Evolutionary conservation across 2,888 invertebrate genomes (phyloP), one percentile per base, ranked within the genome.

Genomic region (Limenitis arthemis): DNA sequence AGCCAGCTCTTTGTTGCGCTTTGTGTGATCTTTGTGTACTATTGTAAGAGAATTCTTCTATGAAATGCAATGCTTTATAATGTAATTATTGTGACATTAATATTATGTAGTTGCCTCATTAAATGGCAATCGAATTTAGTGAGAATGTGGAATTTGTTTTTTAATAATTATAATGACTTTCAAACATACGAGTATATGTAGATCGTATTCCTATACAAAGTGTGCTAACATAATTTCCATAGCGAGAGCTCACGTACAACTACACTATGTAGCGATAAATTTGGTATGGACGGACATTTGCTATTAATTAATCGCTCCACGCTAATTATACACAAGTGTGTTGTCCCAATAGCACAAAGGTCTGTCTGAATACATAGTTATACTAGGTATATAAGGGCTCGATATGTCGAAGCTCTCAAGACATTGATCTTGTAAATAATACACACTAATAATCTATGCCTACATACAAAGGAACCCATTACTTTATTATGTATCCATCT

Each of bases 301-400:
- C 80, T 74, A 81, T 82, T 82, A 82, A 84, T 84, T 83, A 81
- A 83, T 80, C 70, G 80, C 65, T 75, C 66, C 68, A 75, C 73
- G 80, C 80, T 80, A 83, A 83, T 82, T 82, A 75, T 70, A 74
- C 74, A 78, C 72, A 74, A 77, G 74, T 76, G 71, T 77, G 68
- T 54, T 44, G 53, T 51, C 65, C 71, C 72, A 71, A 65, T 69
- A 65, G 60, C 72, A 82, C 80, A 81, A 79, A 75, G 75, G 71
- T 59, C 36, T 46, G 57, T 58, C 58, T 58, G 59, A 50, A 51
- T 59, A 55, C 58, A 47, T 51, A 51, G 44, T 51, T 48, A 48
- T 48, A 44, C 39, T 48, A 48, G 32, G 38, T 46, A 46, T 53
- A 46, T 53, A 42, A 53, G 49, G 53, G 71, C 65, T 37, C 66